phyloP scores from a whole-genome alignment of 2,113 vertebrate genomes.

The Vidua macroura region DNA sequence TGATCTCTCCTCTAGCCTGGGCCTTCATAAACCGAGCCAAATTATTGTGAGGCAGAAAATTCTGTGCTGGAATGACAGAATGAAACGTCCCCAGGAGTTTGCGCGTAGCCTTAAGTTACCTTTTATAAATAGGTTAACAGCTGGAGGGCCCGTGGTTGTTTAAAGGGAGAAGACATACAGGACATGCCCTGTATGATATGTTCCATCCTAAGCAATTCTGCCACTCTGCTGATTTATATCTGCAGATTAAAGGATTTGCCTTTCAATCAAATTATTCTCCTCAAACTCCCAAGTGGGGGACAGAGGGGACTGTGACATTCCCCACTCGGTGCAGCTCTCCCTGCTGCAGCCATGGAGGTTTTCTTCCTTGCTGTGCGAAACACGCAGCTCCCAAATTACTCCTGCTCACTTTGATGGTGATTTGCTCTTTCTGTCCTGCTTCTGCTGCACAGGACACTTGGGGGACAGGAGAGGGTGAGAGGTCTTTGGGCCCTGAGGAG shows the following conservation, averaged over 20 bases:
- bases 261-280: slow-evolving; percentile 60
- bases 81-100: background rate
- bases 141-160: background rate
- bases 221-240: slow-evolving; percentile 36
- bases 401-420: background rate
- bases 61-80: background rate
- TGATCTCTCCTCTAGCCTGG: background rate
- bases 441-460: background rate
- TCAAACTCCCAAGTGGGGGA: background rate
- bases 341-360: background rate
- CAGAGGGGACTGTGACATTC: background rate
- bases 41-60: background rate
- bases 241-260: slow-evolving; percentile 68
- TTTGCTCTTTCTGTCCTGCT: slow-evolving; percentile 4
- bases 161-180: background rate
- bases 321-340: background rate
- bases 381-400: accelerated
- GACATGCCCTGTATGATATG: background rate
- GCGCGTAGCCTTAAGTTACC: background rate
- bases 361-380: background rate
- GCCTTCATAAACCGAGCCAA: background rate
- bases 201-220: slow-evolving; percentile 16
- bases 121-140: slow-evolving; percentile 38
- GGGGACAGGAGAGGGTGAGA: background rate
- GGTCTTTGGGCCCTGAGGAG: background rate